Conservation (phyloP, 2,797 vertebrate genomes). For the Pseudochaenichthys georgianus region DNA sequence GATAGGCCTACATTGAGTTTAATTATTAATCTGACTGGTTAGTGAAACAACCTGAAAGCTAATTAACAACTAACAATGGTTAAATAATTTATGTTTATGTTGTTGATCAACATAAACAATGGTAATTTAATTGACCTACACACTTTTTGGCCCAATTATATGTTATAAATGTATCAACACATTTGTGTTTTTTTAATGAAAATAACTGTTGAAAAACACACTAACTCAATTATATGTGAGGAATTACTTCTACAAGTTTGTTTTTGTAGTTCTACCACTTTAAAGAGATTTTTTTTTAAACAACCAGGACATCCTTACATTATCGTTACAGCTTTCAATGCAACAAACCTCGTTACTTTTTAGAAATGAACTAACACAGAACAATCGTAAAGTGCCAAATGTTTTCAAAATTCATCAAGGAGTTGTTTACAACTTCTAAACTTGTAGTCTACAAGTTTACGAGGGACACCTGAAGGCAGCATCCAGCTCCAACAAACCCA, state of each 20-base stretch:
- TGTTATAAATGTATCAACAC: neutral
- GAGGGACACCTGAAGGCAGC: constrained; percentile 60
- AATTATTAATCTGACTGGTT: too few species aligned
- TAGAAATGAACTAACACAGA: neutral
- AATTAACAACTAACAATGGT: neutral
- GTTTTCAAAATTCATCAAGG: neutral
- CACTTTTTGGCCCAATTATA: neutral
- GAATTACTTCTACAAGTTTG: neutral
- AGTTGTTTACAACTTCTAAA: constrained; percentile 17
- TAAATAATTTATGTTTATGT: neutral
- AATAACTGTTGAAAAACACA: neutral
- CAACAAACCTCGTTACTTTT: neutral
- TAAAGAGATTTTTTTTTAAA: neutral
- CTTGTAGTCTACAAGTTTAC: constrained; percentile 14
- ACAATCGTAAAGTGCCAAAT: neutral
- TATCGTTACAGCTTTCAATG: accelerated
- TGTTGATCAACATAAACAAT: neutral
- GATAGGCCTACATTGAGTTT: neutral
- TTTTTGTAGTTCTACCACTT: neutral
- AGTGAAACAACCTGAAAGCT: neutral
- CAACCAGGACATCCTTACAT: neutral
- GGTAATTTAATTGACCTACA: neutral
- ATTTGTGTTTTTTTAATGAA: neutral
- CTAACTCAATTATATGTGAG: neutral
- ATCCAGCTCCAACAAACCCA: constrained; percentile 63